Evolutionary conservation across 1,140 invertebrate species (phyloP).

Genomic region (Penaeus chinensis): DNA sequence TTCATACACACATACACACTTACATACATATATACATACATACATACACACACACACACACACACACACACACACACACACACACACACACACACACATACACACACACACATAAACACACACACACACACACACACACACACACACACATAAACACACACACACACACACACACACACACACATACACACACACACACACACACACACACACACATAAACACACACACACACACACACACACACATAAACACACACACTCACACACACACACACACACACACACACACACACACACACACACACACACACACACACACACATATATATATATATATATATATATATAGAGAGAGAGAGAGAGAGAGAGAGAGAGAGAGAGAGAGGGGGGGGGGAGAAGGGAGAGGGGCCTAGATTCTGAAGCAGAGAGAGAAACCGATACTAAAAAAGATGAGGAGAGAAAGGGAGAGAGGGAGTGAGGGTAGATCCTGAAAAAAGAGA

Average conservation of each 20-base stretch:
- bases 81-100: background rate
- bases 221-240: background rate
- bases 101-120: background rate
- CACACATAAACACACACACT: background rate
- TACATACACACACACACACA: background rate
- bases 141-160: background rate
- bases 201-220: background rate
- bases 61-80: background rate
- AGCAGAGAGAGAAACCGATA: no score
- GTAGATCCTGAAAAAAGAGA: no score
- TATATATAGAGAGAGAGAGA: background rate
- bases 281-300: background rate
- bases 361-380: no score
- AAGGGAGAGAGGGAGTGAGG: no score
- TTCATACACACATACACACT: background rate
- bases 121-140: background rate
- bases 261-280: background rate
- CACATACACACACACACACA: background rate
- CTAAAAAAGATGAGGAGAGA: no score
- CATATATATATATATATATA: background rate
- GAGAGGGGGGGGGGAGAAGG: no score
- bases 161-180: background rate
- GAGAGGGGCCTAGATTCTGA: no score
- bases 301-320: background rate
- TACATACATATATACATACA: conserved; percentile 2